Percentiles rank a stretch among this genome's conserved stretches.
Conservation (phyloP, 2,113 vertebrate species). For the Pterocles orientalis region DNA sequence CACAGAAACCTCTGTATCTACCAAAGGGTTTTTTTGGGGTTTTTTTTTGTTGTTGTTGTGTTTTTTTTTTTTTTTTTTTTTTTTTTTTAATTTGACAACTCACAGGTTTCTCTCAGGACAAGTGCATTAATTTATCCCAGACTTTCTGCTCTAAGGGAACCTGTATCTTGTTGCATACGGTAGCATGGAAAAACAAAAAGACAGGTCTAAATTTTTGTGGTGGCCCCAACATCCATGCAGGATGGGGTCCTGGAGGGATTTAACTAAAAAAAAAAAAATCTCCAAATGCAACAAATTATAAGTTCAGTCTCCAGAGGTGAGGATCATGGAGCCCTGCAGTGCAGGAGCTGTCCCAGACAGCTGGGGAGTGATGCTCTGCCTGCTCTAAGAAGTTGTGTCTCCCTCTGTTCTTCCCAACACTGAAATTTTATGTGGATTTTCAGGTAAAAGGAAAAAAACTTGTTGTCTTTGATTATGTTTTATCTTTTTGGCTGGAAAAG, state of each 20-base stretch:
- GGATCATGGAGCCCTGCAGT: too few relatives aligned
- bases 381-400: background rate
- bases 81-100: background rate
- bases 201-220: background rate
- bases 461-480: background rate
- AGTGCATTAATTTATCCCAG: background rate
- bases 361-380: background rate
- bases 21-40: background rate
- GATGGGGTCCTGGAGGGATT: background rate
- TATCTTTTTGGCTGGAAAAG: background rate
- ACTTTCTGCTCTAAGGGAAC: background rate
- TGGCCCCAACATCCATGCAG: background rate
- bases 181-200: background rate
- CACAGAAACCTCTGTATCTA: background rate
- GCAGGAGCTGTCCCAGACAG: background rate
- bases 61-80: too few relatives aligned
- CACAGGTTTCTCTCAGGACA: background rate
- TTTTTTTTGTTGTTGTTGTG: background rate
- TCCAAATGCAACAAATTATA: background rate
- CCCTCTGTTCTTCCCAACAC: background rate
- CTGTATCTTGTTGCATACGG: background rate
- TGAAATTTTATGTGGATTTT: background rate
- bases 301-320: accelerated
- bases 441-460: background rate
- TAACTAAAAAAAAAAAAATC: background rate